A percentile compares a stretch with the other conserved stretches of the same genome.
phyloP scores from a whole-genome alignment of 2,113 vertebrate genomes.

The Megaptera novaeangliae region DNA sequence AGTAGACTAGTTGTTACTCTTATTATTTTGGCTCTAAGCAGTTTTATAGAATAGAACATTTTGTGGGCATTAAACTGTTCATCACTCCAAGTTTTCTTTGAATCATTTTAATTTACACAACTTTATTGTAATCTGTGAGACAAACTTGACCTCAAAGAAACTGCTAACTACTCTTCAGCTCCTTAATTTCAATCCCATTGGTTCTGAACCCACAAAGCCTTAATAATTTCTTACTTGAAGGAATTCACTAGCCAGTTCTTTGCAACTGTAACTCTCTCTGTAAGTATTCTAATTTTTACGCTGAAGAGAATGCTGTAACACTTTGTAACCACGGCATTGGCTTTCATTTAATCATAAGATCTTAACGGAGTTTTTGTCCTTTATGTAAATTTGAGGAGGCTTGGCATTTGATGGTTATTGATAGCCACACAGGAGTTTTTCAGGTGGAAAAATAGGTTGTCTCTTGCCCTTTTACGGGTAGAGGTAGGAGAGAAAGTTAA shows the following conservation, averaged over 20 bases:
- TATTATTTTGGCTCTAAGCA: conserved; percentile 2
- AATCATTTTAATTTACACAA: conserved; percentile 35
- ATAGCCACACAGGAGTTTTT: conserved; percentile 51
- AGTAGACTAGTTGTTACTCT: not conserved
- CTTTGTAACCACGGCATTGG: conserved; percentile 47
- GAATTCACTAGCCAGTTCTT: conserved; percentile 3
- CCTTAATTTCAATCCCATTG: not conserved
- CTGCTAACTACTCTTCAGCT: not conserved
- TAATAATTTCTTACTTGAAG: not conserved
- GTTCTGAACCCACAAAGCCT: not conserved
- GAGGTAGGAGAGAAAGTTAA: not conserved
- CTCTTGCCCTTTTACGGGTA: conserved; percentile 45
- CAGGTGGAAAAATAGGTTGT: conserved; percentile 53
- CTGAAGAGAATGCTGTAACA: conserved; percentile 29
- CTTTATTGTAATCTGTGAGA: not conserved
- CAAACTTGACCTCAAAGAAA: not conserved
- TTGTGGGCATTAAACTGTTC: conserved; percentile 6
- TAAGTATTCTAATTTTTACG: conserved; percentile 38
- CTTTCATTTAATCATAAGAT: conserved; percentile 67
- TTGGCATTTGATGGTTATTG: conserved; percentile 73
- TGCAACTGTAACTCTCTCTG: not conserved
- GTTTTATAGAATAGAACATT: not conserved
- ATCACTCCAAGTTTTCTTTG: conserved; percentile 18
- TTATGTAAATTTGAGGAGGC: conserved; percentile 52
- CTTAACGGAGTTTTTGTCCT: conserved; percentile 54